Evolutionary conservation across 2,888 invertebrate species (phyloP), one percentile per base, ranked within the genome.

Genomic region (Morpho helenor): DNA sequence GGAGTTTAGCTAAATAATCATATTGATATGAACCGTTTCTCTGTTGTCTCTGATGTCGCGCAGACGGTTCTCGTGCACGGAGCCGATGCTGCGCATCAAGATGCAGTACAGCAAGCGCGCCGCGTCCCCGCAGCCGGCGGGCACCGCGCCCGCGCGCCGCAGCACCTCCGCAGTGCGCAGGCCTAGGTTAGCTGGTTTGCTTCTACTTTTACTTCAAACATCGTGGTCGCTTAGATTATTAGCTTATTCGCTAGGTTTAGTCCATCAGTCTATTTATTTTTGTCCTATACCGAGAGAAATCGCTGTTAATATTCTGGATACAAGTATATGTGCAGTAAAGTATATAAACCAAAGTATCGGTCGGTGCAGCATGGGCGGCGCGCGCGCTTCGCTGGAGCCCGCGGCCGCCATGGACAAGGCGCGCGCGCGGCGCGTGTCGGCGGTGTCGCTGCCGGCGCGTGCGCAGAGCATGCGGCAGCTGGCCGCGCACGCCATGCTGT

Each of bases 401-500:
- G 62, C 68, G 66, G 73, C 68, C 46, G 85, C 84, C 57, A 70
- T 82, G 69, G 67, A 69, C 64, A 84, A 82, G 76, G 85, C 86
- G 61, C 77, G 73, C 61, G 82, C 82, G 67, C 82, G 88, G 46
- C 84, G 86, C 71, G 80, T 87, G 64, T 88, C 92, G 0, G 59
- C 74, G 8, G 85, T 87, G 59, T 6, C 79, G 48, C 74, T 91
- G 76, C 91, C 91, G 7, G 42, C 68, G 66, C 82, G 81, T 44
- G 84, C 85, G 63, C 80, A 76, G 65, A 58, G 59, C 67, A 78
- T 92, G 77, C 82, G 93, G 64, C 84, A 81, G 52, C 84, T 93
- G 22, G 93, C 94, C 45, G 93, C 94, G 57, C 93, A 94, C 76
- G 92, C 93, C 60, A 92, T 94, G 76, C 73, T 95, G 53, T 96